Conservation (phyloP, 1,140 invertebrate species). For the Elysia chlorotica region DNA sequence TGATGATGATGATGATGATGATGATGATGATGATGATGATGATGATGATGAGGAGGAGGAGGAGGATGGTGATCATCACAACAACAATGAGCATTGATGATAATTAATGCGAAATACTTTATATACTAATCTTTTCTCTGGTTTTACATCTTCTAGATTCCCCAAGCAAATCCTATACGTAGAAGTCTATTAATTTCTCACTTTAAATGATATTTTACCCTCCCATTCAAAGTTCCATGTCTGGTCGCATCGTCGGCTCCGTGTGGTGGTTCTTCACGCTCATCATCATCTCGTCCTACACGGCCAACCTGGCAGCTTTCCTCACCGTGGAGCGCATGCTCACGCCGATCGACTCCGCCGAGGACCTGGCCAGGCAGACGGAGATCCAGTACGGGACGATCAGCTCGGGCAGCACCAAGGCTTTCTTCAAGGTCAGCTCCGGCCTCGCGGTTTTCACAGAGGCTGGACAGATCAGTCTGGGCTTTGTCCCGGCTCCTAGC, state of each 20-base stretch:
- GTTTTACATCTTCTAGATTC: no score
- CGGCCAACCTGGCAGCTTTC: slow-evolving; percentile 60
- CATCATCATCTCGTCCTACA: slow-evolving; percentile 60
- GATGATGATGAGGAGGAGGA: background rate
- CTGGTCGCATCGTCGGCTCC: slow-evolving; percentile 57
- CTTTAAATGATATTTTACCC: no score
- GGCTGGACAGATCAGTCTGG: no score
- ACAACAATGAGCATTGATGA: background rate
- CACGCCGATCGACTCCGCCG: slow-evolving; percentile 55
- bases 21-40: background rate
- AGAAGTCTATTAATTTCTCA: no score
- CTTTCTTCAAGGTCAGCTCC: slow-evolving; percentile 58
- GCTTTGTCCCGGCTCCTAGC: no score
- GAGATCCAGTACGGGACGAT: slow-evolving; percentile 56
- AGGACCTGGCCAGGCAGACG: slow-evolving; percentile 57
- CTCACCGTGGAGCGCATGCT: slow-evolving; percentile 57
- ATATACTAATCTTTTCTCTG: no score
- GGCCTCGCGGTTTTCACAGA: no score
- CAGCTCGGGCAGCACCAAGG: slow-evolving; percentile 48
- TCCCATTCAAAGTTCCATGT: slow-evolving; percentile 41
- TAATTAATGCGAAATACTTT: no score
- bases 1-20: background rate
- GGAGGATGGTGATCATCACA: background rate
- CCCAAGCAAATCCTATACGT: no score
- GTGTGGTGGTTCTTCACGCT: slow-evolving; percentile 61